Conservation (phyloP, 2,888 invertebrate species). For the Macrophya alboannulata region DNA sequence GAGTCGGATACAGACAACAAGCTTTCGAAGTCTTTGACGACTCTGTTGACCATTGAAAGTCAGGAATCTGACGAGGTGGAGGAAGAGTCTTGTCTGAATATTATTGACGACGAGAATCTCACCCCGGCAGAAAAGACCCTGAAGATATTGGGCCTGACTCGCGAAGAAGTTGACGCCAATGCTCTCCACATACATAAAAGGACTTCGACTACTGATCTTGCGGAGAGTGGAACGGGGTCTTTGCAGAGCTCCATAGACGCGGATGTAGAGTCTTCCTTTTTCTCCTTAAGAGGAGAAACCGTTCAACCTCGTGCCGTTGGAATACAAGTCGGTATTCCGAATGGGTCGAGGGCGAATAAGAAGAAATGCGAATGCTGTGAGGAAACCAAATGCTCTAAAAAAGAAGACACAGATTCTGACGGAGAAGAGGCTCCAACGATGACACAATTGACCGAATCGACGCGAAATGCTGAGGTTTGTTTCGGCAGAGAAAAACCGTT, state of each 20-base stretch:
- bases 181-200: background rate
- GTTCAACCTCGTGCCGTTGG: constrained; percentile 9
- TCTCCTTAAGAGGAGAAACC: background rate
- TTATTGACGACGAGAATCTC: constrained; percentile 60
- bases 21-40: constrained; percentile 64
- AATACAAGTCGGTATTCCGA: background rate
- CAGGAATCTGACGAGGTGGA: constrained; percentile 61
- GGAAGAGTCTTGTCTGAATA: constrained; percentile 56
- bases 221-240: background rate
- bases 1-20: constrained; percentile 46
- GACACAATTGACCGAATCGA: background rate
- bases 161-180: constrained; percentile 63
- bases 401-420: constrained; percentile 21
- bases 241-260: background rate
- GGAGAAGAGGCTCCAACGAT: background rate
- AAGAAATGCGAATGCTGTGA: constrained; percentile 37
- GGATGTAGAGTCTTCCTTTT: background rate
- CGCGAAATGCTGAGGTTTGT: background rate
- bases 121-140: constrained; percentile 67
- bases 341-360: background rate
- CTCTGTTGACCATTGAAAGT: constrained; percentile 62
- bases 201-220: constrained; percentile 26
- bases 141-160: constrained; percentile 67
- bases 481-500: background rate
- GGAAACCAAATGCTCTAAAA: constrained; percentile 7